Conservation (phyloP, 1,140 invertebrate species). For the Bombus polaris region DNA sequence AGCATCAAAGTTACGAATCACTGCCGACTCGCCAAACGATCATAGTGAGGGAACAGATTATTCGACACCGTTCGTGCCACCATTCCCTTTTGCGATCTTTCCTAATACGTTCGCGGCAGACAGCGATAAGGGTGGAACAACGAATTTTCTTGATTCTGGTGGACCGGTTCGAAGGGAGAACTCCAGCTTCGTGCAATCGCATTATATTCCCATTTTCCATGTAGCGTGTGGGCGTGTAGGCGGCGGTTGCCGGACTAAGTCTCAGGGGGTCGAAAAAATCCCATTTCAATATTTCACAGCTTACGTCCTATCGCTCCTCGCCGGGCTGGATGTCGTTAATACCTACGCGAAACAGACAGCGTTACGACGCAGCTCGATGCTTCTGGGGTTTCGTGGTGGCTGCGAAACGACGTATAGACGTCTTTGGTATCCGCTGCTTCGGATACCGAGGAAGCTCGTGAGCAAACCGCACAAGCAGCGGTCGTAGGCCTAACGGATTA, state of each 20-base stretch:
- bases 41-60: not conserved
- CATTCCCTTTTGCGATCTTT: too few species aligned
- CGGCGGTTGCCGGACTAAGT: not conserved
- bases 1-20: conserved; percentile 26
- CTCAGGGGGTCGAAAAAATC: conserved; percentile 56
- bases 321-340: conserved; percentile 57
- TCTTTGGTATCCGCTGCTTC: conserved; percentile 28
- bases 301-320: conserved; percentile 66
- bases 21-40: not conserved
- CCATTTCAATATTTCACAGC: conserved; percentile 72
- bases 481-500: conserved; percentile 53
- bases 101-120: not conserved
- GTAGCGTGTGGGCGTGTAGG: not conserved
- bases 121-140: not conserved
- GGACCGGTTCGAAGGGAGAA: not conserved
- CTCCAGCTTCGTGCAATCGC: conserved; percentile 51
- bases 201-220: conserved; percentile 63
- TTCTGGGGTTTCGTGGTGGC: conserved; percentile 13
- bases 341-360: conserved; percentile 53
- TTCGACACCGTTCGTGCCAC: not conserved
- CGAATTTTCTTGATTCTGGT: conserved; percentile 8
- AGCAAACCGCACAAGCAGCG: conserved; percentile 47
- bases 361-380: conserved; percentile 25
- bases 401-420: conserved; percentile 59
- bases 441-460: conserved; percentile 23